Conservation (phyloP, 1,140 invertebrate genomes). For the Conopomorpha cramerella region DNA sequence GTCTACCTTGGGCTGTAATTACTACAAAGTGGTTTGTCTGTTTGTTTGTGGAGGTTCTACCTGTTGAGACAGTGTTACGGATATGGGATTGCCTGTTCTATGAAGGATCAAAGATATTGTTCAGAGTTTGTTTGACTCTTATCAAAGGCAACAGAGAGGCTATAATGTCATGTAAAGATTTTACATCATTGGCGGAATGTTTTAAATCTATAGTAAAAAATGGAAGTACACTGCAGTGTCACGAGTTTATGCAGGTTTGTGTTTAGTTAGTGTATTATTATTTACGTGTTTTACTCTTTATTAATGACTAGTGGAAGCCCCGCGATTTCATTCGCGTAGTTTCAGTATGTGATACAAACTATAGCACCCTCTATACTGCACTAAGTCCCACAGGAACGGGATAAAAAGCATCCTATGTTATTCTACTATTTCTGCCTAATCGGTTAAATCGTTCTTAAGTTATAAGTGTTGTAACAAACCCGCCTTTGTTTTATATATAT, state of each 20-base stretch:
- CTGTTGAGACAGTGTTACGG: constrained; percentile 87
- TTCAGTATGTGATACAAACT: too few species aligned
- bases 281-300: too few species aligned
- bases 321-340: too few species aligned
- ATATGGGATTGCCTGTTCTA: constrained; percentile 96
- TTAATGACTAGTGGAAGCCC: too few species aligned
- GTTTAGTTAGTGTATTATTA: neutral
- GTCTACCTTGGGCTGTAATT: constrained; percentile 84
- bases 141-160: constrained; percentile 73
- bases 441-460: too few species aligned
- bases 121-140: constrained; percentile 84
- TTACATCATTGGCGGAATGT: constrained; percentile 73
- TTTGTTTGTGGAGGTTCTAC: constrained; percentile 88
- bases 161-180: constrained; percentile 76
- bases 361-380: too few species aligned
- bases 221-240: constrained; percentile 75
- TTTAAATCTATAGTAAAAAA: constrained; percentile 79
- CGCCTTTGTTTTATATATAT: too few species aligned
- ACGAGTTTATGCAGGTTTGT: constrained; percentile 82
- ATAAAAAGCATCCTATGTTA: too few species aligned
- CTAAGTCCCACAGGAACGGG: too few species aligned
- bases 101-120: constrained; percentile 86
- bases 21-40: constrained; percentile 95
- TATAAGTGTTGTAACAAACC: too few species aligned
- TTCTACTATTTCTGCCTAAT: too few species aligned